Base-by-base conservation (phyloP, 2,888 invertebrate species). In the Acanthacorydalis orientalis region DNA sequence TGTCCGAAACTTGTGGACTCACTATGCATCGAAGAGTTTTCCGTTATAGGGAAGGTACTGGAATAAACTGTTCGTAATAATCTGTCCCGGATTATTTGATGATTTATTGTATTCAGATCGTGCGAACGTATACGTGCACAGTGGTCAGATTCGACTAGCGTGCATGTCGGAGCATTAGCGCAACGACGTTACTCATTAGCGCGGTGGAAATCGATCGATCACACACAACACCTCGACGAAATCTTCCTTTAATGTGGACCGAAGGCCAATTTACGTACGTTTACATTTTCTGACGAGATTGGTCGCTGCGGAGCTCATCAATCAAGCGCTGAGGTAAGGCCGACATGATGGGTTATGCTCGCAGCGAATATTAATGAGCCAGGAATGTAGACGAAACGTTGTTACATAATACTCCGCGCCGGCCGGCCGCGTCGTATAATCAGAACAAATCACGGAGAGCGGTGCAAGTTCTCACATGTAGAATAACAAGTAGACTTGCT, bases 291-390 rank as follows among this genome's bases (percentile, higher is more conserved):
- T 50, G 52, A 49, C 55, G 56, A 59, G 59, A 37, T 37, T 37
- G 37, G 37, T 37, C 37, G 37, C 12, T 37, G 37, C 37, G 37
- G 37, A 37, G 57, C 59, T 60, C 60, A 61, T 61, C 61, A 61
- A 61, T 61, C 60, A 61, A 57, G 55, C 55, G 57, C 56, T 55
- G 56, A 59, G 59, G 60, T 59, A 57, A 57, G 60, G 57, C 54
- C 55, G 59, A 59, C 60, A 58, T 59, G 60, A 62, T 62, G 59
- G 60, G 58, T 57, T 58, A 58, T 55, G 58, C 60, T 59, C 55
- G 59, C 58, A 55, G 54, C 54, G 63, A 63, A 63, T 63, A 62
- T 62, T 62, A 62, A 62, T 61, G 62, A 62, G 56, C 50, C 53
- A 48, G 55, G 56, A 57, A 60, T 54, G 53, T 52, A 53, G 50